Conservation (phyloP, 2,888 invertebrate species). For the Melipona bicolor region DNA sequence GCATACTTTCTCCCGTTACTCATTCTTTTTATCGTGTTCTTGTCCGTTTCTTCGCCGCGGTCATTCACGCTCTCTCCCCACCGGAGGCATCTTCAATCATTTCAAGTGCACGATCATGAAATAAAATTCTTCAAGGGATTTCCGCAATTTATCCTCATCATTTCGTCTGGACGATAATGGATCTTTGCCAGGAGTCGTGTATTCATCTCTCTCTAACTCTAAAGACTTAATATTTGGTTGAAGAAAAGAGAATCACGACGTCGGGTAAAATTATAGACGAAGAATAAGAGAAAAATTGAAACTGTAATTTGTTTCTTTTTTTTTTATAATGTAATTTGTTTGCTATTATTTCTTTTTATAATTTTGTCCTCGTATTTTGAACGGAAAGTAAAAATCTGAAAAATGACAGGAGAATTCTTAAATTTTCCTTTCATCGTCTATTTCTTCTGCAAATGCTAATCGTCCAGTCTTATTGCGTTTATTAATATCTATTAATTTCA, state of each 20-base stretch:
- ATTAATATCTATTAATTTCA: neutral
- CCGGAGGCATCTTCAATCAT: constrained; percentile 40
- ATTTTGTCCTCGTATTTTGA: too few relatives aligned
- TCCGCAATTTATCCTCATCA: constrained; percentile 48
- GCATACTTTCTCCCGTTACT: constrained; percentile 58
- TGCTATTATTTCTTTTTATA: too few relatives aligned
- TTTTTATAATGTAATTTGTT: too few relatives aligned
- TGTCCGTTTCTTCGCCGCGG: constrained; percentile 51
- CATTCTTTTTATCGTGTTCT: constrained; percentile 48
- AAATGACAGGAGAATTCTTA: too few relatives aligned
- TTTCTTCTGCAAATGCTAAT: too few relatives aligned
- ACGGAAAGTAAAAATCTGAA: too few relatives aligned
- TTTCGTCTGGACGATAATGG: neutral
- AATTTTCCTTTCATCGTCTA: too few relatives aligned
- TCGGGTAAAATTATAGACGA: neutral
- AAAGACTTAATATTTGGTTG: neutral
- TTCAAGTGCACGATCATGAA: constrained; percentile 43
- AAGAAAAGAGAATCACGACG: neutral
- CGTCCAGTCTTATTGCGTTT: too few relatives aligned
- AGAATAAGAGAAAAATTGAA: neutral
- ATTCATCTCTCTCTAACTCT: neutral
- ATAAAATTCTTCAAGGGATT: constrained; percentile 53
- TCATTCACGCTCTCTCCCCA: constrained; percentile 57
- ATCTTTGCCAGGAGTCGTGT: constrained; percentile 8
- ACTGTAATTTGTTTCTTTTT: neutral